phyloP scores from a whole-genome alignment of 2,888 invertebrate species.

The Julus scanicus region DNA sequence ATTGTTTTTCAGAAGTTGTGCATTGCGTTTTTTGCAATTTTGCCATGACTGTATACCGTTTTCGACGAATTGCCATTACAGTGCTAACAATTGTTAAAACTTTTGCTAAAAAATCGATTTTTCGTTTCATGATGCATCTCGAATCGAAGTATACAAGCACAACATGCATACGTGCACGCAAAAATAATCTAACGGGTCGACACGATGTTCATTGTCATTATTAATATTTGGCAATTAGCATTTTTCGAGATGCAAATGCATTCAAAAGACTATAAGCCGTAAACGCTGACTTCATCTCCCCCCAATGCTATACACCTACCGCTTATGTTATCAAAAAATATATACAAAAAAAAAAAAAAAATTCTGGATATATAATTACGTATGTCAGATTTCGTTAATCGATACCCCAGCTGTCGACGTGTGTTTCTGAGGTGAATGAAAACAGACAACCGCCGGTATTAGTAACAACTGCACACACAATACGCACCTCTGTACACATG shows the following conservation, averaged over 20 bases:
- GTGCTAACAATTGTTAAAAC: no score
- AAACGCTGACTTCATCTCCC: not conserved
- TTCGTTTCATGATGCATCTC: no score
- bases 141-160: no score
- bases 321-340: not conserved
- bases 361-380: not conserved
- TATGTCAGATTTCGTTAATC: constrained; percentile 11
- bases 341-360: not conserved
- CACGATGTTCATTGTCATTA: not conserved
- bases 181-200: not conserved
- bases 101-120: no score
- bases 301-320: not conserved
- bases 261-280: not conserved
- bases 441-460: constrained; percentile 11
- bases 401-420: constrained; percentile 19
- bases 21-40: no score
- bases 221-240: not conserved
- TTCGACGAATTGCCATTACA: no score
- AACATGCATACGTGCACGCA: no score
- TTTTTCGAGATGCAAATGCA: not conserved
- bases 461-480: constrained; percentile 11
- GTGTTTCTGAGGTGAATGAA: constrained; percentile 19
- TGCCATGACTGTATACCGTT: no score
- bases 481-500: not conserved
- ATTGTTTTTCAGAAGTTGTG: no score